phyloP scores from a whole-genome alignment of 2,888 invertebrate species.

The Trichogramma dendrolimi region DNA sequence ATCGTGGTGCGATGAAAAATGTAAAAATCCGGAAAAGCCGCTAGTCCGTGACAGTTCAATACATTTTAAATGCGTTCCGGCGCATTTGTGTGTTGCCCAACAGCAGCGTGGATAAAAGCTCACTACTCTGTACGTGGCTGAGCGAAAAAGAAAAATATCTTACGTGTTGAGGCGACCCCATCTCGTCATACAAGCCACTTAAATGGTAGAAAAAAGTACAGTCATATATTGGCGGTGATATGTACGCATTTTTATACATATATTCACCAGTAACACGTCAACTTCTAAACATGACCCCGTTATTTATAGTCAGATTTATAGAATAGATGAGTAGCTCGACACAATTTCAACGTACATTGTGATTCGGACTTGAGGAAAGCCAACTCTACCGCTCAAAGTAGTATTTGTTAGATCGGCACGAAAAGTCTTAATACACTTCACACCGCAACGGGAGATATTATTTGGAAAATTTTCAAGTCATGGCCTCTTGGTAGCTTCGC shows the following conservation, averaged over 20 bases:
- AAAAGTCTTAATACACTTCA: too few relatives aligned
- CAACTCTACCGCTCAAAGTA: too few relatives aligned
- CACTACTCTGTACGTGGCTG: too few relatives aligned
- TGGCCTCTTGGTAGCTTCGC: too few relatives aligned
- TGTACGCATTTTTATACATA: too few relatives aligned
- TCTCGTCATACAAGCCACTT: slow-evolving; percentile 11
- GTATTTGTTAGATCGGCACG: too few relatives aligned
- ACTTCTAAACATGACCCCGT: slow-evolving; percentile 45
- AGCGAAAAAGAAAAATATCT: too few relatives aligned
- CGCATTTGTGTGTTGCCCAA: slow-evolving; percentile 44
- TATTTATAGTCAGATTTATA: slow-evolving; percentile 53
- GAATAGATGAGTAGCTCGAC: slow-evolving; percentile 46
- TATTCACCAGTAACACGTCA: neutral
- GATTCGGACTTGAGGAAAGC: too few relatives aligned
- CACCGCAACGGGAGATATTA: too few relatives aligned
- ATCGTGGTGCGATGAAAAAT: slow-evolving; percentile 46
- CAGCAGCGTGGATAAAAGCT: neutral
- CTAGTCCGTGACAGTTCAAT: slow-evolving; percentile 50
- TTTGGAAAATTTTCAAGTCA: too few relatives aligned
- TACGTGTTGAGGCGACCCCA: too few relatives aligned
- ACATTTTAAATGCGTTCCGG: slow-evolving; percentile 53
- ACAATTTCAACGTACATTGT: slow-evolving; percentile 19
- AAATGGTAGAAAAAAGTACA: slow-evolving; percentile 21
- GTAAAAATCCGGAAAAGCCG: slow-evolving; percentile 48
- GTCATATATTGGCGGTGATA: too few relatives aligned